Evolutionary conservation across 92 coral and sea anemone genomes (phyloP).

Genomic region (Epizoanthus scotinus): DNA sequence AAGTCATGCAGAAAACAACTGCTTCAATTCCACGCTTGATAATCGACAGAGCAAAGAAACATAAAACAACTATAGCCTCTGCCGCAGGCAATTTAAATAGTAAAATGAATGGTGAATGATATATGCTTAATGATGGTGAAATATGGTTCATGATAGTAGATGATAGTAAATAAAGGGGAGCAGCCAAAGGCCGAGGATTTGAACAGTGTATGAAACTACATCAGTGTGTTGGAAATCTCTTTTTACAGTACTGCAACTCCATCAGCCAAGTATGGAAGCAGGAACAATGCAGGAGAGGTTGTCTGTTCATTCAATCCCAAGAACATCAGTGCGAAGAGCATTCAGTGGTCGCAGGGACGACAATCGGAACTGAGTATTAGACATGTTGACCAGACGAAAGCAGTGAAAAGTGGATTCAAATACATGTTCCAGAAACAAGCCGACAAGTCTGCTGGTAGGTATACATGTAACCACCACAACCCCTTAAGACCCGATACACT

Average conservation of each 20-base stretch:
- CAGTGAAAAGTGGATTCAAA: constrained; percentile 68
- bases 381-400: constrained; percentile 54
- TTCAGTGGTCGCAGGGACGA: constrained; percentile 45
- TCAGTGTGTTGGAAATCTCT: background rate
- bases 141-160: too few species aligned
- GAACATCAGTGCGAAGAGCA: constrained; percentile 32
- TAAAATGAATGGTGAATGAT: too few species aligned
- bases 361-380: constrained; percentile 50
- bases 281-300: constrained; percentile 91
- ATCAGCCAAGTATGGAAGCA: constrained; percentile 80
- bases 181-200: too few species aligned
- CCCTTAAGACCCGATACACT: background rate
- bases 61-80: too few species aligned
- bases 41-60: too few species aligned
- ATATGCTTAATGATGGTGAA: too few species aligned
- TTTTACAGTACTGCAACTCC: constrained; percentile 82
- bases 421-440: constrained; percentile 97
- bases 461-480: constrained; percentile 5
- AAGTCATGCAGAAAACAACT: too few species aligned
- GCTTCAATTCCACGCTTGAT: too few species aligned
- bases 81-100: too few species aligned
- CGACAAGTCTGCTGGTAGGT: constrained; percentile 91
- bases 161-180: too few species aligned
- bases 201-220: too few species aligned
- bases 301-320: constrained; percentile 77